Evolutionary conservation across 2,113 vertebrate genomes (phyloP), one percentile per base, ranked within the genome.

Genomic region (Ornithorhynchus anatinus): DNA sequence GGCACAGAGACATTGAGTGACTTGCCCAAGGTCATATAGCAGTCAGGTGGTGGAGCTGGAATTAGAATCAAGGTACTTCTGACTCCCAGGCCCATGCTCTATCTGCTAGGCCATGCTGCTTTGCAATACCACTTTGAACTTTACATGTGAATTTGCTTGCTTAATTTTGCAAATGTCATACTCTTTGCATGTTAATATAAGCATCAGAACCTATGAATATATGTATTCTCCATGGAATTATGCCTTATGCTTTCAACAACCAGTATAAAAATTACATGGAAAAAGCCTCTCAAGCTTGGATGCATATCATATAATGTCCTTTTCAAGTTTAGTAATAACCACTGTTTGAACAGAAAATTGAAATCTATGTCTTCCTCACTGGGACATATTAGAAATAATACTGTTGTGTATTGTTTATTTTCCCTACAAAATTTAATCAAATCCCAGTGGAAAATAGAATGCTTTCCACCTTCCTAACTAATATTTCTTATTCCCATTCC

Each of bases 381-480:
- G 39, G 19, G 43, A 84, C 77, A 54, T 0, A 56, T 79, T 64
- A 27, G 52, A 29, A 39, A 22, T 58, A 75, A 19, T 15, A 35
- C 63, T 68, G 67, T 80, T 42, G 59, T 50, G 39, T 14, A 67
- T 9, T 69, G n/a, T 23, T 74, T 58, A 60, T 65, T n/a, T 22
- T 32, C 32, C 43, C 64, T 58, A 44, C 33, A 58, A 66, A 64
- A 69, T 79, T 65, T 51, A 48, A 53, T 56, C 63, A 65, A 72
- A 75, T 64, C 70, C 67, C 65, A 64, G 33, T 33, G 64, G 83
- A 80, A 85, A 87, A 87, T 87, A 79, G 53, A 53, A 84, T 81
- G 45, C 63, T 67, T 81, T 80, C 77, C 72, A 73, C 57, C 81
- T 80, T 63, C 57, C 59, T 68, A 64, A 59, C 54, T 78, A 61